Conservation (phyloP, 2,888 invertebrate species). For the Notocelia uddmanniana region DNA sequence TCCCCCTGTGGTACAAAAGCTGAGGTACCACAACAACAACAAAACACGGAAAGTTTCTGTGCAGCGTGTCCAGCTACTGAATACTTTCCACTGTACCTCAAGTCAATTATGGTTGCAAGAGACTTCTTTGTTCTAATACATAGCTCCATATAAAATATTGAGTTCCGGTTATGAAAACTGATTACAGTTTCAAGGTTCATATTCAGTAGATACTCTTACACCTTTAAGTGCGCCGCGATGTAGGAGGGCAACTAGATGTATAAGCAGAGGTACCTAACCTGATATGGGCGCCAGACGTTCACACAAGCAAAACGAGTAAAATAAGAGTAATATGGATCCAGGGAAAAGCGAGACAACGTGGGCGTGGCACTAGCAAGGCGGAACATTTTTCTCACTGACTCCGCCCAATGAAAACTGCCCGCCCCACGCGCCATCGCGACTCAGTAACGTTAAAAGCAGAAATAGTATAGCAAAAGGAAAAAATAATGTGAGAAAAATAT, state of each 20-base stretch:
- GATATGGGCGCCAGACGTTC: slow-evolving; percentile 29
- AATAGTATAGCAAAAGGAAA: slow-evolving; percentile 10
- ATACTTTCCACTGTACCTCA: no score
- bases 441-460: slow-evolving; percentile 51
- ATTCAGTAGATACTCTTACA: background rate
- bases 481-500: background rate
- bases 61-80: no score
- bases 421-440: slow-evolving; percentile 70
- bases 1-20: no score
- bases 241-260: background rate
- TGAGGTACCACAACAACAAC: no score
- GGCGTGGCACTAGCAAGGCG: slow-evolving; percentile 80
- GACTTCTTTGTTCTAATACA: no score
- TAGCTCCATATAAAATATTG: no score
- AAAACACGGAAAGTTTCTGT: no score
- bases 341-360: slow-evolving; percentile 62
- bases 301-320: slow-evolving; percentile 63
- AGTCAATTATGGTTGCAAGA: no score
- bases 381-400: slow-evolving; percentile 75
- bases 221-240: background rate
- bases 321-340: slow-evolving; percentile 61
- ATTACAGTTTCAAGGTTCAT: background rate
- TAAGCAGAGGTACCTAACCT: background rate
- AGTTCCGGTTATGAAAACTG: background rate
- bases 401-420: slow-evolving; percentile 77